Evolutionary conservation across 2,888 invertebrate species (phyloP), one percentile per base, ranked within the genome.

Genomic region (Xanthia togata): DNA sequence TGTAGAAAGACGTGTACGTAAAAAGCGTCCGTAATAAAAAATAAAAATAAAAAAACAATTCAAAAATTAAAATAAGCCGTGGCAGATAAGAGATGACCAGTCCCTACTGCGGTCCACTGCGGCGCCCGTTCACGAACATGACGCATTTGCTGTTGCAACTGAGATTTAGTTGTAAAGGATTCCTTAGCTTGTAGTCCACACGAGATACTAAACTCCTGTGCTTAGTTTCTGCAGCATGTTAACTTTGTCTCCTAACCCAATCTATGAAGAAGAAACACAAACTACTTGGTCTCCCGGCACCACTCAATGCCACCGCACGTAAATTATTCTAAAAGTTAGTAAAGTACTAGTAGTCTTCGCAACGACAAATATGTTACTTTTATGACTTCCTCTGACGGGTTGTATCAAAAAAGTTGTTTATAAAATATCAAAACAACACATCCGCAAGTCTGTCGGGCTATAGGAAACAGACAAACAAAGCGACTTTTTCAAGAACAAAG

Each of bases 401-500:
- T 78, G 69, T 77, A 88, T 88, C 87, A 91, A 91, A 91, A 89
- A 90, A 90, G 84, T 89, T 90, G 90, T 91, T 90, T 91, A 89
- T 89, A 90, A 89, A 91, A 91, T 92, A 92, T 92, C 90, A 90
- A 87, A 91, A 91, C 88, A 90, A 90, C 89, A 90, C 86, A 89
- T 89, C 88, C 90, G 86, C 89, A 87, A 89, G 87, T 87, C 85
- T 84, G 87, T 83, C 81, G 73, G 81, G 86, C 87, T 88, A 88
- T 91, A 89, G 89, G 89, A 90, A 90, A 88, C 88, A 87, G 84
- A 91, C 90, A 92, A 94, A 94, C 93, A 93, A 93, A 91, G 91
- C 89, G 87, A 92, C 91, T 91, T 93, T 93, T 92, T 90, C 91
- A 91, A 91, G 91, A 93, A 93, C 93, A 94, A 93, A 92, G 90